phyloP scores from a whole-genome alignment of 53 echinoderm and acorn worm genomes.

The Echinometra lucunter region DNA sequence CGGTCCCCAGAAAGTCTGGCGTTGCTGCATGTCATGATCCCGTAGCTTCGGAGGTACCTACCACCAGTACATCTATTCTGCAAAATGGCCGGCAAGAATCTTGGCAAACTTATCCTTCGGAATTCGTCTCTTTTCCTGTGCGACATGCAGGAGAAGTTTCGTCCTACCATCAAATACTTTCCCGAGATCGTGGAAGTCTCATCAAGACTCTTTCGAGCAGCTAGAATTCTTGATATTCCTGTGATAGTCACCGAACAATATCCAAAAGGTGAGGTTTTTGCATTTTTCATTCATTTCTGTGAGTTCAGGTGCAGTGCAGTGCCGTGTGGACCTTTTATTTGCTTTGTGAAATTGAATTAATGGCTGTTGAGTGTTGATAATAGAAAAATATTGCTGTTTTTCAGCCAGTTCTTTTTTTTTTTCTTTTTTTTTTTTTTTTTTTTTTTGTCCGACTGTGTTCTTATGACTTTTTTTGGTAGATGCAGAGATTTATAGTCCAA shows the following conservation, averaged over 20 bases:
- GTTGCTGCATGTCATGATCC: neutral
- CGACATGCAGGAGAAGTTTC: constrained; percentile 99
- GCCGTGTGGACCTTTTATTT: no score
- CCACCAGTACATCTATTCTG: neutral
- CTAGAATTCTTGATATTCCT: constrained; percentile 84
- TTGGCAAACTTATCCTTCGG: constrained; percentile 79
- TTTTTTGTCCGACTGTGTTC: no score
- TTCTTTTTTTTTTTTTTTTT: no score
- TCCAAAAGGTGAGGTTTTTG: constrained; percentile 85
- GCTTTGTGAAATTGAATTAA: no score
- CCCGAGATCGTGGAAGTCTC: constrained; percentile 97
- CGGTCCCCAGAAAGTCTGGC: neutral
- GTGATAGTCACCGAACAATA: constrained; percentile 92
- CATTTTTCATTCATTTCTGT: no score
- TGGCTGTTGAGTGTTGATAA: no score
- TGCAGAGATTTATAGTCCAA: no score
- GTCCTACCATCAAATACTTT: constrained; percentile 86
- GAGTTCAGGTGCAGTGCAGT: no score
- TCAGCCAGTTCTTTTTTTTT: no score
- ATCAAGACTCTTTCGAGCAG: constrained; percentile 85
- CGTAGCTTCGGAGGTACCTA: no score
- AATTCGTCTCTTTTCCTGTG: constrained; percentile 95
- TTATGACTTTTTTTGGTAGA: no score
- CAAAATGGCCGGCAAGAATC: constrained; percentile 77
- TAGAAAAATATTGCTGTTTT: no score